Conservation (phyloP, 2,113 vertebrate genomes). For the Caranx melampygus region DNA sequence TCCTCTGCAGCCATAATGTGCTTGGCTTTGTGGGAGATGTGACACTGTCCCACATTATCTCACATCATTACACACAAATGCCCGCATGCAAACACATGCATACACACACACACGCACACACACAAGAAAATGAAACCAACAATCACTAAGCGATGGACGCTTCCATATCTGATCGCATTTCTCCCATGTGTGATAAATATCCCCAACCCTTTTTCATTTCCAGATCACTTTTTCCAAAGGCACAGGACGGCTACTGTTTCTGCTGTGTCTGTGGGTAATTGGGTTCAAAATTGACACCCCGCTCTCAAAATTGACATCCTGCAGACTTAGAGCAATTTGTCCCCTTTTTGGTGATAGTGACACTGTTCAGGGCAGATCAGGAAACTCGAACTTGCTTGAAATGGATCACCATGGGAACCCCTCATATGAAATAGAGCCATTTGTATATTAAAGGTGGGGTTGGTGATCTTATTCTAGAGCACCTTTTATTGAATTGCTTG, state of each 20-base stretch:
- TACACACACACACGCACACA: constrained; percentile 36
- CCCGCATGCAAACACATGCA: constrained; percentile 3
- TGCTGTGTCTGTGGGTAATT: constrained; percentile 62
- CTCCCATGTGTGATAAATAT: constrained; percentile 41
- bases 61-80: constrained; percentile 46
- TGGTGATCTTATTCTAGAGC: no score
- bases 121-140: constrained; percentile 34
- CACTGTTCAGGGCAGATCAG: constrained; percentile 30
- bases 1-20: constrained; percentile 30
- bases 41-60: constrained; percentile 43
- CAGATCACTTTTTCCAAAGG: constrained; percentile 55
- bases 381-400: constrained; percentile 28
- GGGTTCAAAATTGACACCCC: constrained; percentile 66
- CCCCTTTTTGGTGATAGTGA: constrained; percentile 34
- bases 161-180: constrained; percentile 45
- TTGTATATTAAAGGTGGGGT: constrained; percentile 39
- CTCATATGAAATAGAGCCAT: constrained; percentile 36
- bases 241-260: constrained; percentile 4
- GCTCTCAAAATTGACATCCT: constrained; percentile 33
- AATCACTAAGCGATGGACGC: constrained; percentile 12
- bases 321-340: constrained; percentile 61
- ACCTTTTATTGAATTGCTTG: no score
- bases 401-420: not conserved
- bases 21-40: constrained; percentile 48
- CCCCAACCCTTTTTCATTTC: constrained; percentile 31